Evolutionary conservation across 2,797 vertebrate genomes (phyloP).

Genomic region (Sebastes ruberrimus): DNA sequence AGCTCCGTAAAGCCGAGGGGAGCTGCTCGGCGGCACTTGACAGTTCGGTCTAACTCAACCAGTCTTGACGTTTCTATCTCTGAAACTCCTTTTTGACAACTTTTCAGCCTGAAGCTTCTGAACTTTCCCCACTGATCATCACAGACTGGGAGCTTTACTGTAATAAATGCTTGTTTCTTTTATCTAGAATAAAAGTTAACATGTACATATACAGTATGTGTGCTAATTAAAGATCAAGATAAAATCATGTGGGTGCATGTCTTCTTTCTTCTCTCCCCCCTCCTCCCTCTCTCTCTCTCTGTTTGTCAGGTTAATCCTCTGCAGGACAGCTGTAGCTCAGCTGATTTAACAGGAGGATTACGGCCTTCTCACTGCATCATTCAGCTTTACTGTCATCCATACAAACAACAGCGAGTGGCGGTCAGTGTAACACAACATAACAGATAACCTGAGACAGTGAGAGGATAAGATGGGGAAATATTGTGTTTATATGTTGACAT

Average conservation of each 20-base stretch:
- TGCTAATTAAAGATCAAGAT: background rate
- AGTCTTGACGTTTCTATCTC: background rate
- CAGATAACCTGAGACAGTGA: background rate
- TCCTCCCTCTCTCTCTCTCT: background rate
- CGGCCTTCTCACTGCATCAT: background rate
- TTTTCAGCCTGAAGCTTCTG: background rate
- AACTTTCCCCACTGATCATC: background rate
- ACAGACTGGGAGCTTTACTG: background rate
- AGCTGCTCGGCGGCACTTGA: background rate
- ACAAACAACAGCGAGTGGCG: background rate
- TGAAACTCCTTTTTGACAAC: background rate
- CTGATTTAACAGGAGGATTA: conserved; percentile 55
- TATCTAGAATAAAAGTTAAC: background rate
- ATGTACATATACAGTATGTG: background rate
- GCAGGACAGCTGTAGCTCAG: conserved; percentile 51
- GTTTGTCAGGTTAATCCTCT: conserved; percentile 52
- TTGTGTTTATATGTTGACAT: background rate
- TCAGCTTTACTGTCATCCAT: conserved; percentile 14
- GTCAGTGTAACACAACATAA: background rate
- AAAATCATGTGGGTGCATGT: background rate
- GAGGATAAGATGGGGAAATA: background rate
- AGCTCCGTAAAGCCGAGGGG: background rate
- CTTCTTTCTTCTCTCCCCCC: background rate
- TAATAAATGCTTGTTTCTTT: background rate
- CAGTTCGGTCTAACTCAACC: background rate